A percentile compares a stretch with the other conserved stretches of the same genome.
phyloP scores from a whole-genome alignment of 2,888 invertebrate species.

The Agonopterix subpropinquella region DNA sequence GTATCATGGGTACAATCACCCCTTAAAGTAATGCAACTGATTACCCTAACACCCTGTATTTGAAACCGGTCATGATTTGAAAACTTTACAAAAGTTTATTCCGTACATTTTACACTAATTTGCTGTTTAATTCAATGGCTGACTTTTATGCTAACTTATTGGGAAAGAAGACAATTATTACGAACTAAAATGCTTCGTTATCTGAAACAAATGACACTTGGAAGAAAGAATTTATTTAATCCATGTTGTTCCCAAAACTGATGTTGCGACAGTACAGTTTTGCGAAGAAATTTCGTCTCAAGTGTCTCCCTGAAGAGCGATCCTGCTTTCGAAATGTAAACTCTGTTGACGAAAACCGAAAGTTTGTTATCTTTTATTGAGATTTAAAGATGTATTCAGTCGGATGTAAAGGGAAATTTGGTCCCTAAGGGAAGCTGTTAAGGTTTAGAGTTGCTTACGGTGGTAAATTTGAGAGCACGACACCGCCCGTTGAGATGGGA shows the following conservation, averaged over 20 bases:
- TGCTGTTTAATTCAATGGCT: constrained; percentile 5
- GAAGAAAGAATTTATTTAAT: constrained; percentile 58
- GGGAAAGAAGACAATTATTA: constrained; percentile 31
- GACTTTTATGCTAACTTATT: constrained; percentile 30
- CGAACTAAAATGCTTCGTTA: constrained; percentile 39
- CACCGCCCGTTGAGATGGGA: constrained; percentile 59
- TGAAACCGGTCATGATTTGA: no score
- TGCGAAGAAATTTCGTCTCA: constrained; percentile 52
- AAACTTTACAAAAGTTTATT: background rate
- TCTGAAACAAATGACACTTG: constrained; percentile 40
- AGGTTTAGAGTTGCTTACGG: constrained; percentile 22
- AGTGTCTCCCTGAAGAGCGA: constrained; percentile 27
- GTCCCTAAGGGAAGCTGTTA: constrained; percentile 15
- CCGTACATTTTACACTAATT: constrained; percentile 12
- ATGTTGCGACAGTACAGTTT: constrained; percentile 54
- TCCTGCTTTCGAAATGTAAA: constrained; percentile 37
- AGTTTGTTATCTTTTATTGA: constrained; percentile 46
- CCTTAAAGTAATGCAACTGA: no score
- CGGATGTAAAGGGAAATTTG: constrained; percentile 13
- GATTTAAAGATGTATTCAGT: constrained; percentile 29
- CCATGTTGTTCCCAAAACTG: constrained; percentile 58
- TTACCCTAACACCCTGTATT: no score
- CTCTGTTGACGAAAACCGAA: constrained; percentile 31
- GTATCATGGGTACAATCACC: no score
- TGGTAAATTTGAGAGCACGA: constrained; percentile 44